These are phyloP conservation scores for Diogma glabrata DNA, from an alignment of 2,888 invertebrate species.

Conservation along the genomic window DNA sequence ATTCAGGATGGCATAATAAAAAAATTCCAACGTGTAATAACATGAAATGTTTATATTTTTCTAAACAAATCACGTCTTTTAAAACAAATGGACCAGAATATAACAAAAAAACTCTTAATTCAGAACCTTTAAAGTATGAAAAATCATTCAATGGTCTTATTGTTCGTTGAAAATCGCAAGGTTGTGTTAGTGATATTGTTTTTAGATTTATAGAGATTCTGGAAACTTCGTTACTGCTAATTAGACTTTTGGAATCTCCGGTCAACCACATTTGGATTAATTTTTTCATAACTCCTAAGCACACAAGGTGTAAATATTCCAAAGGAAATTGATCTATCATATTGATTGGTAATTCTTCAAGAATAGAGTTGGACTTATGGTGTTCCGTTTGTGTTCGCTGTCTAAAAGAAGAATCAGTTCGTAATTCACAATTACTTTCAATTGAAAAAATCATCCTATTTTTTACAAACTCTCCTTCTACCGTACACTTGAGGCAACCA, in stretches of 20 bases:
- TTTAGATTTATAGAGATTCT: constrained; percentile 9
- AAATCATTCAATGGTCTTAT: constrained; percentile 19
- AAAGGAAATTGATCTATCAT: constrained; percentile 14
- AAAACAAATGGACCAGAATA: constrained; percentile 21
- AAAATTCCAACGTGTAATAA: constrained; percentile 18
- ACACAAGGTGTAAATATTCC: not conserved
- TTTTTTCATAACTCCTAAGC: not conserved
- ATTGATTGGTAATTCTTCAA: constrained; percentile 16
- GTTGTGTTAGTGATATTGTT: constrained; percentile 11
- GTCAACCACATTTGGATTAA: not conserved
- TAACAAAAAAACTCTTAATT: constrained; percentile 14
- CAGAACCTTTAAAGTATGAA: constrained; percentile 21
- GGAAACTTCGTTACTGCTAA: not conserved
- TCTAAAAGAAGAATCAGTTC: constrained; percentile 11
- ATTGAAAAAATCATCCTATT: constrained; percentile 14
- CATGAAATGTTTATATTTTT: constrained; percentile 19
- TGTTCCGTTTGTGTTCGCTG: constrained; percentile 16
- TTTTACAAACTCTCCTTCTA: constrained; percentile 16
- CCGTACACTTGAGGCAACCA: constrained; percentile 14
- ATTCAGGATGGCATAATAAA: constrained; percentile 17
- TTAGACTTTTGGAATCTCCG: constrained; percentile 13
- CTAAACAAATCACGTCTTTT: constrained; percentile 14
- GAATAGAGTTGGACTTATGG: constrained; percentile 17
- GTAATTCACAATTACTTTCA: constrained; percentile 4
- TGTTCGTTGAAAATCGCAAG: constrained; percentile 20